Evolutionary conservation across 2,113 vertebrate species (phyloP).

Genomic region (Heterotis niloticus): DNA sequence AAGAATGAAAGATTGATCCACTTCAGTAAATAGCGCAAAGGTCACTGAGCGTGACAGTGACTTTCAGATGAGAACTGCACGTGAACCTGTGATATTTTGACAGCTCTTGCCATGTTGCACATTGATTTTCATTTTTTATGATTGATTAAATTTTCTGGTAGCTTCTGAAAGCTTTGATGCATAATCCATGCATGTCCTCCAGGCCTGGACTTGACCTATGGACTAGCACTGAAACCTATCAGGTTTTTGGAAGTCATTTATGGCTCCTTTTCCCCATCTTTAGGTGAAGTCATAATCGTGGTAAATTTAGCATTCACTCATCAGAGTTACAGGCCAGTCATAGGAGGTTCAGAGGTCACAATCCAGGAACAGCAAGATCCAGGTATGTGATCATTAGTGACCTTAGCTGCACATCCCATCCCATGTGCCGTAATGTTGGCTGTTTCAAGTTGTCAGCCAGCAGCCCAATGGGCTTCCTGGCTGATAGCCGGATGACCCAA

Average conservation of each 20-base stretch:
- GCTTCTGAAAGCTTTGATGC: neutral
- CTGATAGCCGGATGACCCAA: neutral
- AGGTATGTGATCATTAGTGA: conserved; percentile 13
- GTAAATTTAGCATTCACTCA: conserved; percentile 11
- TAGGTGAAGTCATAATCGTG: conserved; percentile 25
- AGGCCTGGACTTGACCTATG: conserved; percentile 14
- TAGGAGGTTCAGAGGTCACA: conserved; percentile 34
- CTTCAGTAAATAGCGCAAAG: neutral
- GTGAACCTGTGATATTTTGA: too few relatives aligned
- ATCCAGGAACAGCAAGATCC: neutral
- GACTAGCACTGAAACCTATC: conserved; percentile 22
- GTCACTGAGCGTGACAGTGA: neutral
- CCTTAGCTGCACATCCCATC: conserved; percentile 1
- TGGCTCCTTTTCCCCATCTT: neutral
- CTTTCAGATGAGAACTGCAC: neutral
- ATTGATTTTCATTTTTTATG: neutral
- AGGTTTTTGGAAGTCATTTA: neutral
- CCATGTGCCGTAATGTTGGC: neutral
- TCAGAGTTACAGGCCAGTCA: conserved; percentile 14
- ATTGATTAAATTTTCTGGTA: neutral
- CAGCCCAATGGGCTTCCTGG: neutral
- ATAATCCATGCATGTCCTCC: neutral
- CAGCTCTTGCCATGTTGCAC: too few relatives aligned
- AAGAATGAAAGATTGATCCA: neutral
- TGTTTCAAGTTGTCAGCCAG: conserved; percentile 7